Evolutionary conservation across 92 coral and sea anemone genomes (phyloP).

Genomic region (Porites lobata): DNA sequence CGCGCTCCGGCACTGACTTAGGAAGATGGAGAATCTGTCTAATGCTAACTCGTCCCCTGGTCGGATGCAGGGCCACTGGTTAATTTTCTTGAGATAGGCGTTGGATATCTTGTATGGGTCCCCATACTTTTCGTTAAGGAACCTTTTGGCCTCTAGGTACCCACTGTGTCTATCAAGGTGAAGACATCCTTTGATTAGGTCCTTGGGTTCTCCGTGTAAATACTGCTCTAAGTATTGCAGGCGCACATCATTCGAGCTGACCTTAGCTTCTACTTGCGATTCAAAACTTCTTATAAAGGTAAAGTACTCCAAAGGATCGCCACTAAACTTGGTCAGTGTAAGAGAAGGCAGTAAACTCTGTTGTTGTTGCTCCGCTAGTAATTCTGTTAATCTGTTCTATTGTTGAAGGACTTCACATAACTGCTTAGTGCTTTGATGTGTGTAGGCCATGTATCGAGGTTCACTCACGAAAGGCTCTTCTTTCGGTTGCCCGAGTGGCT

Average conservation of each 20-base stretch:
- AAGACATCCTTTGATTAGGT: conserved; percentile 65
- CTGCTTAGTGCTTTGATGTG: background rate
- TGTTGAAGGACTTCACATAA: conserved; percentile 25
- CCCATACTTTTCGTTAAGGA: conserved; percentile 63
- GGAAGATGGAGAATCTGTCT: conserved; percentile 57
- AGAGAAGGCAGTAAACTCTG: conserved; percentile 61
- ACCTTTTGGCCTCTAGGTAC: conserved; percentile 52
- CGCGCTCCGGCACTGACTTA: conserved; percentile 63
- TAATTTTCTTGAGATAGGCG: conserved; percentile 47
- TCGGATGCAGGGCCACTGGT: conserved; percentile 48
- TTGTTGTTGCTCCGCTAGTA: conserved; percentile 50
- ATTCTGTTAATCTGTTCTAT: conserved; percentile 50
- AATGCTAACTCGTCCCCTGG: conserved; percentile 1
- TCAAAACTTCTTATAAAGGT: conserved; percentile 51
- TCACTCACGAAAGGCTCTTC: too few relatives aligned
- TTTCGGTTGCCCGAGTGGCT: too few relatives aligned
- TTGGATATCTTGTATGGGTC: conserved; percentile 59
- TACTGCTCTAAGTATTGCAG: conserved; percentile 65
- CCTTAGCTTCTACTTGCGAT: conserved; percentile 42
- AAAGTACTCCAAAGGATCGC: conserved; percentile 60
- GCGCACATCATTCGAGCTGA: conserved; percentile 19
- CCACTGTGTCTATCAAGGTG: conserved; percentile 47
- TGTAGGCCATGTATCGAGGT: background rate
- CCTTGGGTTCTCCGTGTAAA: conserved; percentile 62
- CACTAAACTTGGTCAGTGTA: conserved; percentile 44